Evolutionary conservation across 2,797 vertebrate genomes (phyloP), one percentile per base, ranked within the genome.

Genomic region (Lacerta agilis): DNA sequence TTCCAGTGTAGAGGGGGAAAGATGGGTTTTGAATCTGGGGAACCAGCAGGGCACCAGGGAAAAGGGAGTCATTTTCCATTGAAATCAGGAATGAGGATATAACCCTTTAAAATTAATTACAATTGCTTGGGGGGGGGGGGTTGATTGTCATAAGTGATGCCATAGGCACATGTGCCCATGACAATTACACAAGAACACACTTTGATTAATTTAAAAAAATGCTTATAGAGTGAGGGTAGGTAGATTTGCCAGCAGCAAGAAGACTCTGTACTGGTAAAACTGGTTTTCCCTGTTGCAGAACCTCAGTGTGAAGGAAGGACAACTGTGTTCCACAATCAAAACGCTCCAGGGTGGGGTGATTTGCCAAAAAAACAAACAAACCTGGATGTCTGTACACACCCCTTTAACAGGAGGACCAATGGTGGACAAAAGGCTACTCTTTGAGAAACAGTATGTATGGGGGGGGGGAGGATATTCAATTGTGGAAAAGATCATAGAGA

Each of bases 281-380:
- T 58, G 4, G 83, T 89, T 89, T 89, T 76, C 17, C 83, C 23
- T 76, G 69, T 20, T 1, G 29, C 33, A 33, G 15, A 81, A 71
- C 4, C 69, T 81, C 49, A 43, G 38, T 18, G 41, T 81, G 25
- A 49, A 81, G 41, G 43, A 86, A 89, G 78, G 71, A 69, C 78
- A 81, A 75, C 17, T n/a, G 45, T 82, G 36, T 75, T 71, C 71
- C 61, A 88, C 25, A 75, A 33, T 83, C 81, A 38, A 82, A 88
- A 27, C 13, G 43, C n/a, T 85, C 41, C 61, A 66, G 1, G 27
- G 69, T 18, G 33, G 71, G 75, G 27, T 8, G 17, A 89, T 49
- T 79, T 76, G 58, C 61, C 71, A 80, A 45, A 64, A 79, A 73
- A 38, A 38, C 3, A 41, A 41, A 41, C 4, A 41, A 82, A 27